A percentile compares a stretch with the other conserved stretches of the same genome.
These are phyloP conservation scores for Australoheros scitulus DNA, from an alignment of 2,113 vertebrate genomes.

Conservation along the genomic window DNA sequence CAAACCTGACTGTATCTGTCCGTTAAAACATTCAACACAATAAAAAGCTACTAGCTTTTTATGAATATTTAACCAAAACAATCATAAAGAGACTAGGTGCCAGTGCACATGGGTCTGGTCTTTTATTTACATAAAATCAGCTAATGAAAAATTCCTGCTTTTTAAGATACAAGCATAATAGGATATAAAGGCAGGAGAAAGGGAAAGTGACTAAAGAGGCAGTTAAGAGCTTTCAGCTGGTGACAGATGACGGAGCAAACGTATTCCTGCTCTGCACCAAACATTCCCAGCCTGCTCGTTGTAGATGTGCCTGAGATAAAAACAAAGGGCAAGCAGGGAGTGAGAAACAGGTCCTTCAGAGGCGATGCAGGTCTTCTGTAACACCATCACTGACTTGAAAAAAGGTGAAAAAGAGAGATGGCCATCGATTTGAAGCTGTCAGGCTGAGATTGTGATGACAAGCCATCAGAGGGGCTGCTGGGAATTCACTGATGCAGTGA, in stretches of 20 bases:
- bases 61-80: neutral
- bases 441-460: constrained; percentile 39
- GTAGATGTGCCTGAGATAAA: neutral
- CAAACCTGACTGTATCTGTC: neutral
- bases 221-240: neutral
- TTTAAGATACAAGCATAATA: neutral
- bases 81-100: neutral
- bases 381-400: constrained; percentile 3
- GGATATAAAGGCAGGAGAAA: neutral
- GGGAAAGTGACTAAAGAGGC: neutral
- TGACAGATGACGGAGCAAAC: neutral
- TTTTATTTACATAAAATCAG: no score
- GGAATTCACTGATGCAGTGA: constrained; percentile 31
- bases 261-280: neutral
- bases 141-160: neutral
- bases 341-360: constrained; percentile 23
- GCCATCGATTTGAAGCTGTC: constrained; percentile 46
- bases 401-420: constrained; percentile 16
- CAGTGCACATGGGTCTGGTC: neutral
- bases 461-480: constrained; percentile 33
- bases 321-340: neutral
- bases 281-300: neutral
- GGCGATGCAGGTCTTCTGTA: constrained; percentile 5
- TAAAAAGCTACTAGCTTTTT: neutral
- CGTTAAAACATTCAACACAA: neutral